Percentiles rank a stretch among this genome's conserved stretches.
phyloP scores from a whole-genome alignment of 2,113 vertebrate genomes.

The Stigmatopora argus region DNA sequence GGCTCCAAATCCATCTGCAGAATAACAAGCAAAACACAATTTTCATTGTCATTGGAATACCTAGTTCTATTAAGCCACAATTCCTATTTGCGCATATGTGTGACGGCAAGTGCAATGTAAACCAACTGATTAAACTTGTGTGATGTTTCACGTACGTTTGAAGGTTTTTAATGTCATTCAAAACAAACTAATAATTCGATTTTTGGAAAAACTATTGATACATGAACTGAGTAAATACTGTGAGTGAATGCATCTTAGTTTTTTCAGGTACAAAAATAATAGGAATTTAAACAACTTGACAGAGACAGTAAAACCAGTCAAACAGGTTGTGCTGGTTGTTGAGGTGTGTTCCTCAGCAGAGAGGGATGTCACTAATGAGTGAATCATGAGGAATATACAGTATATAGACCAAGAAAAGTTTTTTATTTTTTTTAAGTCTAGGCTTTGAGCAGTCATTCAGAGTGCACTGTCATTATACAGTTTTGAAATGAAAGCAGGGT shows the following conservation, averaged over 20 bases:
- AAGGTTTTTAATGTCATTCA: background rate
- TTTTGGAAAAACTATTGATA: background rate
- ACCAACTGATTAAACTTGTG: background rate
- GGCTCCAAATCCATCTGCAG: slow-evolving; percentile 92
- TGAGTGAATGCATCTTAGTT: slow-evolving; percentile 1
- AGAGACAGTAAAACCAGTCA: slow-evolving; percentile 29
- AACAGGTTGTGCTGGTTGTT: slow-evolving; percentile 29
- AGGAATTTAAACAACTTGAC: slow-evolving; percentile 33
- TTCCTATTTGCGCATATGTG: background rate
- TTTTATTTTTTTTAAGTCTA: background rate
- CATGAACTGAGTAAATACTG: background rate
- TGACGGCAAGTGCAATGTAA: background rate
- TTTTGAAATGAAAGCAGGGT: no score
- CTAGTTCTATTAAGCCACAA: background rate
- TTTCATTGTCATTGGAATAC: background rate
- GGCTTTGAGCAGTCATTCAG: background rate
- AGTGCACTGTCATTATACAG: no score
- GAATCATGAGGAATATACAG: background rate
- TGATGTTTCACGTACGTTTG: background rate
- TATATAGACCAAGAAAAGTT: background rate
- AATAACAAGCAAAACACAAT: slow-evolving; percentile 24
- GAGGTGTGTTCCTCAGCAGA: slow-evolving; percentile 1
- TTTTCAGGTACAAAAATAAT: background rate
- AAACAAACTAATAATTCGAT: background rate
- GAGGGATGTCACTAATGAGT: background rate